Percentiles rank a stretch among this genome's conserved stretches.
Evolutionary conservation across 2,888 invertebrate species (phyloP).

Genomic region (Lycia hirtaria): DNA sequence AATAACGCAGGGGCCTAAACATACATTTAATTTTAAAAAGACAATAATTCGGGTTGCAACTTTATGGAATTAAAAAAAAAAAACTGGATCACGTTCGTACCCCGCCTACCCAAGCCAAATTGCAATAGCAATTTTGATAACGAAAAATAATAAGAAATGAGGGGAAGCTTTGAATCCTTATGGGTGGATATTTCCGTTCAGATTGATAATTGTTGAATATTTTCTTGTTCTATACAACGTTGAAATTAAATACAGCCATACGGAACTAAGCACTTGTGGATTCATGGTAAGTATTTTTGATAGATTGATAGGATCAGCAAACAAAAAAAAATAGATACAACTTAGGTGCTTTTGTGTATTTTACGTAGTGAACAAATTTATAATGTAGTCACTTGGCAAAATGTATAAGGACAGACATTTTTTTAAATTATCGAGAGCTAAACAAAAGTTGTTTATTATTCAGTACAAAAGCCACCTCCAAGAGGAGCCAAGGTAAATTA

Average conservation of each 20-base stretch:
- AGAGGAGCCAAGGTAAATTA: too few species aligned
- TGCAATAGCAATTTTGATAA: conserved; percentile 81
- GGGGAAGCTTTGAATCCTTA: conserved; percentile 68
- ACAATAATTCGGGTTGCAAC: conserved; percentile 73
- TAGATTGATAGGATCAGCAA: too few species aligned
- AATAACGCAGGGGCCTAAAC: conserved; percentile 64
- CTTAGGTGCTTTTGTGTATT: too few species aligned
- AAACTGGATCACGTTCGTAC: conserved; percentile 63
- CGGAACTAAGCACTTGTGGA: too few species aligned
- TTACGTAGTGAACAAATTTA: too few species aligned
- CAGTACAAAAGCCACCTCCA: too few species aligned
- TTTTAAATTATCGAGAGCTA: too few species aligned
- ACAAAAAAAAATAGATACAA: too few species aligned
- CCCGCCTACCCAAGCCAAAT: conserved; percentile 73
- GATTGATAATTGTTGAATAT: conserved; percentile 66
- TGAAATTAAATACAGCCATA: neutral
- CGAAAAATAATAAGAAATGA: conserved; percentile 45
- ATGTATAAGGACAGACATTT: too few species aligned
- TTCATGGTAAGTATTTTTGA: neutral
- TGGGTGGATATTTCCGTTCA: conserved; percentile 78
- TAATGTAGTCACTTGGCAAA: too few species aligned
- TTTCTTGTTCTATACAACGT: conserved; percentile 55
- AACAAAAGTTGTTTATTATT: too few species aligned
- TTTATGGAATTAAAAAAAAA: conserved; percentile 17
- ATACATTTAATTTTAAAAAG: conserved; percentile 79